Conservation (phyloP, 2,113 vertebrate genomes). For the Silurus asotus region DNA sequence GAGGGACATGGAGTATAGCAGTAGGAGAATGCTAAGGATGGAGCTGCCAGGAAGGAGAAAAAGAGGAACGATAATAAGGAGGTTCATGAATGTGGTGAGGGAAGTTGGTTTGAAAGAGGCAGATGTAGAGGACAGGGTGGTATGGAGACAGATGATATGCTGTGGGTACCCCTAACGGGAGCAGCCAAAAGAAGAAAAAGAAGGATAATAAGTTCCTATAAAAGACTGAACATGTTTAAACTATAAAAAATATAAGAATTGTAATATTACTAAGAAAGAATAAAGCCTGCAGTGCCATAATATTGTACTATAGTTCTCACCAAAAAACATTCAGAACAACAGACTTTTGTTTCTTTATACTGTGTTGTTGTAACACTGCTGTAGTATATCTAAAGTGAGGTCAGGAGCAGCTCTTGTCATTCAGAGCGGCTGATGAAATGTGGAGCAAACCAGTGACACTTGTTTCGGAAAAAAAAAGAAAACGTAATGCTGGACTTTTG, state of each 20-base stretch:
- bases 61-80: too few species aligned
- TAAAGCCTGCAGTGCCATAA: background rate
- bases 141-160: too few species aligned
- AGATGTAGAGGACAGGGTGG: too few species aligned
- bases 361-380: background rate
- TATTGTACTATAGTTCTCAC: background rate
- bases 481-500: conserved; percentile 48
- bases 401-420: conserved; percentile 12
- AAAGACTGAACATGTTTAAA: background rate
- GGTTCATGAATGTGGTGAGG: too few species aligned
- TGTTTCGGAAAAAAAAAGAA: background rate
- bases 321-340: background rate
- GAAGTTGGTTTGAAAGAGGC: too few species aligned
- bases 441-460: background rate
- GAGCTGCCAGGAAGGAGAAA: too few species aligned
- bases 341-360: background rate
- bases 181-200: too few species aligned
- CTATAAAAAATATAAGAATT: background rate
- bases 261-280: background rate
- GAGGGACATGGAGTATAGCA: too few species aligned
- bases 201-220: background rate
- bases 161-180: too few species aligned
- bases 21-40: too few species aligned
- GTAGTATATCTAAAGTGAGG: background rate
- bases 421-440: conserved; percentile 13